Evolutionary conservation across 2,797 vertebrate species (phyloP).

Genomic region (Parauchenoglanis punctatus): DNA sequence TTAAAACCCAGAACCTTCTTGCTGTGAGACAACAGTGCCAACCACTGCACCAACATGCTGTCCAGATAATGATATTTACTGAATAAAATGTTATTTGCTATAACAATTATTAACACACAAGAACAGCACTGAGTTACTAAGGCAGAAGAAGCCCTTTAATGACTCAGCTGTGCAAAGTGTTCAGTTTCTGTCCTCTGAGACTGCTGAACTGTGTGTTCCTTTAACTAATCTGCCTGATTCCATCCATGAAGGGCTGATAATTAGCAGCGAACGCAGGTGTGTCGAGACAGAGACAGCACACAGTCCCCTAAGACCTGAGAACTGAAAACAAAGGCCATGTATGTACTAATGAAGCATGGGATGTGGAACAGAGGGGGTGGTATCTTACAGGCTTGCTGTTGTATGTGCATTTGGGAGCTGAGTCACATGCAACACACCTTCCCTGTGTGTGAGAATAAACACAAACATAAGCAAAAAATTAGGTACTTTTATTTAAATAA

Average conservation of each 20-base stretch:
- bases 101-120: background rate
- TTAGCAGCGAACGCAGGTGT: conserved; percentile 32
- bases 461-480: conserved; percentile 9
- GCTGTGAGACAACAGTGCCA: too few species aligned
- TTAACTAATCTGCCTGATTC: conserved; percentile 1
- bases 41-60: too few species aligned
- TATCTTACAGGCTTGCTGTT: conserved; percentile 67
- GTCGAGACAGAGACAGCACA: background rate
- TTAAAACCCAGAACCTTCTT: too few species aligned
- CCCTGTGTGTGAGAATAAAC: conserved; percentile 68
- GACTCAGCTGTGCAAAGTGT: background rate
- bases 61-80: background rate
- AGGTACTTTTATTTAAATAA: background rate
- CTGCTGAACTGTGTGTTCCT: background rate
- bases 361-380: conserved; percentile 14
- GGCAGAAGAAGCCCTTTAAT: conserved; percentile 4
- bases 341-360: conserved; percentile 16
- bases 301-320: conserved; percentile 20
- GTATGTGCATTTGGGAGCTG: conserved; percentile 65
- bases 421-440: conserved; percentile 69
- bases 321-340: background rate
- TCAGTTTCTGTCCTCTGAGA: conserved; percentile 16
- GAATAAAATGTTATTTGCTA: conserved; percentile 5
- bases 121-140: background rate
- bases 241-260: conserved; percentile 17